Conservation (phyloP, 2,888 invertebrate genomes). For the Rhamphomyia laevipes region DNA sequence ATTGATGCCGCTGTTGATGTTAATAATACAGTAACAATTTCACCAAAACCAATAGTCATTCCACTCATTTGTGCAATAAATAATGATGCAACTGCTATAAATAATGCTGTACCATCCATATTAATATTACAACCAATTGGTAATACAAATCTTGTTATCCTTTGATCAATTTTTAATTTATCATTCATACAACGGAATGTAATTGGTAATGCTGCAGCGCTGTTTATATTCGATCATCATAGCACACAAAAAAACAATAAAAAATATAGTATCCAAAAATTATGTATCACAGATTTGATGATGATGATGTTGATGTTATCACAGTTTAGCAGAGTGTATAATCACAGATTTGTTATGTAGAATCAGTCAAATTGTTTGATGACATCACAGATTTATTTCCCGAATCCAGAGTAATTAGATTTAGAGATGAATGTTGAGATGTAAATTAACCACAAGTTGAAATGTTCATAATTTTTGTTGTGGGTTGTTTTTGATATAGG, state of each 20-base stretch:
- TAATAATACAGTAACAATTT: constrained; percentile 73
- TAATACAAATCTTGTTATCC: constrained; percentile 76
- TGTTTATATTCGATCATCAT: constrained; percentile 28
- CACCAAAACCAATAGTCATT: constrained; percentile 64
- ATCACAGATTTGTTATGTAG: no score
- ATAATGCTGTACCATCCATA: constrained; percentile 85
- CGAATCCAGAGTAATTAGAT: no score
- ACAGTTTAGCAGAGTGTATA: no score
- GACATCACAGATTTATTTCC: no score
- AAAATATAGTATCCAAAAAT: neutral
- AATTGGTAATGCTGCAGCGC: constrained; percentile 79
- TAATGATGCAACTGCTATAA: constrained; percentile 75
- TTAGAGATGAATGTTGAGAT: no score
- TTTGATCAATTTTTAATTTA: constrained; percentile 63
- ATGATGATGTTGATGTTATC: neutral
- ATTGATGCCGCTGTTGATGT: constrained; percentile 80
- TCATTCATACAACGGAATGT: constrained; percentile 81
- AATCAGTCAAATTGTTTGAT: no score
- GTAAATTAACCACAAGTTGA: neutral
- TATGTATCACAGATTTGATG: neutral
- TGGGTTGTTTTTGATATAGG: neutral
- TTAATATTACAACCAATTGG: constrained; percentile 89
- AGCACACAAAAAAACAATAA: no score
- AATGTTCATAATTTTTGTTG: neutral
- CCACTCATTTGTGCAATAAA: constrained; percentile 81